These are phyloP conservation scores for Ochropleura plecta DNA, from an alignment of 2,888 invertebrate species.

Conservation along the genomic window DNA sequence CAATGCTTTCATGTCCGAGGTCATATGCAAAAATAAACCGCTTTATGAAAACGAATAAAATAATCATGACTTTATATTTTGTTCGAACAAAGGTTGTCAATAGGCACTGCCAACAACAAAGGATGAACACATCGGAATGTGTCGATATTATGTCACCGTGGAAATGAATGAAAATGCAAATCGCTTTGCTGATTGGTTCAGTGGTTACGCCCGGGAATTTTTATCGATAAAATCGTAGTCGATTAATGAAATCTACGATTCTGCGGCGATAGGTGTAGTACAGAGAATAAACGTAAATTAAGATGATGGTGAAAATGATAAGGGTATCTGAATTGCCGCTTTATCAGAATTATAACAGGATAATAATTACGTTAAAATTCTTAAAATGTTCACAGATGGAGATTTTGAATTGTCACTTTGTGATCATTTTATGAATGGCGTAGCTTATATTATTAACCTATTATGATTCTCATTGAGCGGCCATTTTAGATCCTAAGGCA, in stretches of 20 bases:
- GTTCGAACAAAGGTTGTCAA: slow-evolving; percentile 10
- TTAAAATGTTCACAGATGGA: too few relatives aligned
- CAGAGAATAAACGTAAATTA: not conserved
- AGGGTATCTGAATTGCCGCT: too few relatives aligned
- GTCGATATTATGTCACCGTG: slow-evolving; percentile 12
- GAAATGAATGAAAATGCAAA: slow-evolving; percentile 33
- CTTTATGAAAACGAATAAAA: slow-evolving; percentile 9
- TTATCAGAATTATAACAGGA: too few relatives aligned
- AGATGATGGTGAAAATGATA: not conserved
- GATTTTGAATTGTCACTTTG: too few relatives aligned
- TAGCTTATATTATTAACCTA: too few relatives aligned
- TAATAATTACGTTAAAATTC: too few relatives aligned
- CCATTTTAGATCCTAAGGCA: too few relatives aligned
- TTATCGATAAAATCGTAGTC: slow-evolving; percentile 18
- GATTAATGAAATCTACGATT: not conserved
- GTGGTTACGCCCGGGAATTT: not conserved
- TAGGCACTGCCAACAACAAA: slow-evolving; percentile 5
- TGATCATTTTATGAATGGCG: too few relatives aligned
- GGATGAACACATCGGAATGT: slow-evolving; percentile 24
- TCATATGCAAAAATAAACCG: not conserved
- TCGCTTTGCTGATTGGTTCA: slow-evolving; percentile 17
- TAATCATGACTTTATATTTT: slow-evolving; percentile 23
- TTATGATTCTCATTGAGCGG: too few relatives aligned
- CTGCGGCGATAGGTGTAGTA: not conserved
- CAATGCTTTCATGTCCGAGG: not conserved